A percentile compares a stretch with the other conserved stretches of the same genome.
Evolutionary conservation across 1,140 invertebrate genomes (phyloP).

Genomic region (Tetramorium parvispinum): DNA sequence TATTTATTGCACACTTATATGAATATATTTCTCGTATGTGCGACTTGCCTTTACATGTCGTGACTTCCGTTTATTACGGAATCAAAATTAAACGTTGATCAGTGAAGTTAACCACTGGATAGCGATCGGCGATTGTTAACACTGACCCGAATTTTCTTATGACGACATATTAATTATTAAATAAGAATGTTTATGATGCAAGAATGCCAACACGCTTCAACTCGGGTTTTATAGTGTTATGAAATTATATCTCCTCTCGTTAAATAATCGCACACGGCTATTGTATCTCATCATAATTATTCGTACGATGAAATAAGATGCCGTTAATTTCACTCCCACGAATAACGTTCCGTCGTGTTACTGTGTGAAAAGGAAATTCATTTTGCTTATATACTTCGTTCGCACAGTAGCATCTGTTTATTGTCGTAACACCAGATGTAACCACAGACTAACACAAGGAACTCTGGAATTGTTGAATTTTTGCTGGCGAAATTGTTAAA

Average conservation of each 20-base stretch:
- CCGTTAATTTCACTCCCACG: slow-evolving; percentile 58
- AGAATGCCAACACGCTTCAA: slow-evolving; percentile 33
- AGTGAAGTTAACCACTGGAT: background rate
- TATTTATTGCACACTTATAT: background rate
- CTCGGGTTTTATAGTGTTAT: slow-evolving; percentile 47
- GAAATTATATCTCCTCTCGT: slow-evolving; percentile 62
- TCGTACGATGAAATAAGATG: slow-evolving; percentile 19
- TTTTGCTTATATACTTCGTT: background rate
- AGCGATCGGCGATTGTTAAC: slow-evolving; percentile 18
- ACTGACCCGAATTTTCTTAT: slow-evolving; percentile 60
- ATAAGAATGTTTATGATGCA: slow-evolving; percentile 65
- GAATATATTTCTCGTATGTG: background rate
- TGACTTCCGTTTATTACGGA: slow-evolving; percentile 26
- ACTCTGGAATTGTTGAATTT: background rate
- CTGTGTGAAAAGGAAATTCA: slow-evolving; percentile 49
- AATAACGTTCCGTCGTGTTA: slow-evolving; percentile 2
- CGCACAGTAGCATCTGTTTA: slow-evolving; percentile 41
- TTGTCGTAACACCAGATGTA: slow-evolving; percentile 41
- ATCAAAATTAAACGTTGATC: slow-evolving; percentile 53
- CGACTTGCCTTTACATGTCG: background rate
- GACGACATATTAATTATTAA: slow-evolving; percentile 60
- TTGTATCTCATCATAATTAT: slow-evolving; percentile 52
- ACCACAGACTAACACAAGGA: slow-evolving; percentile 2
- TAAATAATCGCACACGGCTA: slow-evolving; percentile 35
- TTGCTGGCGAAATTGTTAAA: background rate